phyloP scores from a whole-genome alignment of 2,888 invertebrate genomes.

The Liodrosophila aerea region DNA sequence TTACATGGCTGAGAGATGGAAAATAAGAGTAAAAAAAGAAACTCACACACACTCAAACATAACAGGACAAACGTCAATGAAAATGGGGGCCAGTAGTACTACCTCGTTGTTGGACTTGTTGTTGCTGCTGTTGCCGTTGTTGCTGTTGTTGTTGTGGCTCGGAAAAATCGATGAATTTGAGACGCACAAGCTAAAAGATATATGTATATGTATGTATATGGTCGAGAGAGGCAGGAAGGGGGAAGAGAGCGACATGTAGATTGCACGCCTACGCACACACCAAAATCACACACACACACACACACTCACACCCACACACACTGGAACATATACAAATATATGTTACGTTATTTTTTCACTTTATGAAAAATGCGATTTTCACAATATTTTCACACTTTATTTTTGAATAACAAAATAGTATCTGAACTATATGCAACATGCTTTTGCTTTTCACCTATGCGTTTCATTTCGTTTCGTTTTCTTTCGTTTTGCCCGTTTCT shows the following conservation, averaged over 20 bases:
- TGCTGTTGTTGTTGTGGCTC: constrained; percentile 26
- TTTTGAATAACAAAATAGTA: neutral
- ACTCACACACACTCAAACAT: constrained; percentile 13
- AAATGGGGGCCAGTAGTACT: constrained; percentile 67
- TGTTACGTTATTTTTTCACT: neutral
- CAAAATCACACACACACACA: constrained; percentile 14
- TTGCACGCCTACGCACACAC: constrained; percentile 37
- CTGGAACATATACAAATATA: neutral
- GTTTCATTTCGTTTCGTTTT: constrained; percentile 19
- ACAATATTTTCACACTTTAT: no score
- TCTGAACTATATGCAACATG: neutral
- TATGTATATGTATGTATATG: constrained; percentile 7
- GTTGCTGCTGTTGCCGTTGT: constrained; percentile 32
- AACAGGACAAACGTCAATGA: constrained; percentile 32
- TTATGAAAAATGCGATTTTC: neutral
- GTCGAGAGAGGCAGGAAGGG: neutral
- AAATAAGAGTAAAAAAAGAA: constrained; percentile 11
- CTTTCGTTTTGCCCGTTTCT: constrained; percentile 5
- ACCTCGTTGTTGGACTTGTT: constrained; percentile 39
- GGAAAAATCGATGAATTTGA: constrained; percentile 69
- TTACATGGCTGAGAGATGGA: constrained; percentile 14
- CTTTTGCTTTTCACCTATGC: constrained; percentile 11
- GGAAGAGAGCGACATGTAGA: constrained; percentile 21
- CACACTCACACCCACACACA: constrained; percentile 4
- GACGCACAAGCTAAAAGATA: constrained; percentile 42